Percentiles rank a stretch among this genome's conserved stretches.
Evolutionary conservation across 2,888 invertebrate species (phyloP).

Genomic region (Xanthostigma xanthostigma): DNA sequence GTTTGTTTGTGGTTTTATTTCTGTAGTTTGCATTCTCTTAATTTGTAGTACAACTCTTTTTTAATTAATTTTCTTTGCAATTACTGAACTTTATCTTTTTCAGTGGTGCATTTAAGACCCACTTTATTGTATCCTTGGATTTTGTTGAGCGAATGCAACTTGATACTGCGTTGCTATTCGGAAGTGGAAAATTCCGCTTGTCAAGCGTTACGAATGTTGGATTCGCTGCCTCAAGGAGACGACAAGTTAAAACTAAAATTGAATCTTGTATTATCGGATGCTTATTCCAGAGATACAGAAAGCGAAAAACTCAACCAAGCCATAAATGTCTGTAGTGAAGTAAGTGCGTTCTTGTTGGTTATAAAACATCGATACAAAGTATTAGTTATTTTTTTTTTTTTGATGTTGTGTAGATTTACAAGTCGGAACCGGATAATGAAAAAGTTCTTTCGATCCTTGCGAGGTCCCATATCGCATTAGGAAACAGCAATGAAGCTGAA

Average conservation of each 20-base stretch:
- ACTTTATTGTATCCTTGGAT: conserved; percentile 32
- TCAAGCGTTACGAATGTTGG: conserved; percentile 26
- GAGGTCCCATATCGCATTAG: conserved; percentile 13
- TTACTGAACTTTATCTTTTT: conserved; percentile 7
- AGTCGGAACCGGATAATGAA: background rate
- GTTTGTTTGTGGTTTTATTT: too few species aligned
- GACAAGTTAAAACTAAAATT: conserved; percentile 31
- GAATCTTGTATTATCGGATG: too few species aligned
- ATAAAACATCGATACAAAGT: too few species aligned
- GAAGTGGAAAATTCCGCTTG: conserved; percentile 30
- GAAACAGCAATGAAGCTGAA: conserved; percentile 24
- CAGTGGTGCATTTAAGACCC: conserved; percentile 27
- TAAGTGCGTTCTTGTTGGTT: too few species aligned
- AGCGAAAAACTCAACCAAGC: too few species aligned
- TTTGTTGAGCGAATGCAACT: conserved; percentile 31
- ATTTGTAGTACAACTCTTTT: too few species aligned
- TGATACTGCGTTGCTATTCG: conserved; percentile 33
- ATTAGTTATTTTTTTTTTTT: too few species aligned
- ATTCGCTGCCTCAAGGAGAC: conserved; percentile 28
- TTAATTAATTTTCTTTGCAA: too few species aligned
- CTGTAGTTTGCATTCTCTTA: too few species aligned
- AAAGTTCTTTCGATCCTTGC: background rate
- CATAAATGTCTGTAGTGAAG: too few species aligned
- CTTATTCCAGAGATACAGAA: too few species aligned
- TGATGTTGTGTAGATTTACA: background rate